Conservation (phyloP, 2,888 invertebrate species). For the Caenorhabditis sinica region DNA sequence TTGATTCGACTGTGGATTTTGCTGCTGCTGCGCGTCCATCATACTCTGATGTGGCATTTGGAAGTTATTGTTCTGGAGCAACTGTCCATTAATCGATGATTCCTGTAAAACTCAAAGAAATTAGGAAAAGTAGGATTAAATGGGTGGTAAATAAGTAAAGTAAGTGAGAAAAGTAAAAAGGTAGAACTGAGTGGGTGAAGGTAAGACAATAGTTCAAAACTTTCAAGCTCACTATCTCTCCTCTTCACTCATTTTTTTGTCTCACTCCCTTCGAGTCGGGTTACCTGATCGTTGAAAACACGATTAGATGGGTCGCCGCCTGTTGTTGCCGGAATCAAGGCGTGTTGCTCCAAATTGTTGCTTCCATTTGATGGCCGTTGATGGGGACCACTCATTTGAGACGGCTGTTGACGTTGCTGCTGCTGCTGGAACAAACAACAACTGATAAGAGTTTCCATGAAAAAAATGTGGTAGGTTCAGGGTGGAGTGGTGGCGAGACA, state of each 20-base stretch:
- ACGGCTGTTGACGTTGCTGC: slow-evolving; percentile 57
- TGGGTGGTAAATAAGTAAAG: slow-evolving; percentile 1
- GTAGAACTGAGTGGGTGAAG: slow-evolving; percentile 41
- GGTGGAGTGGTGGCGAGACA: slow-evolving; percentile 40
- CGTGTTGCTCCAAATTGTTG: slow-evolving; percentile 63
- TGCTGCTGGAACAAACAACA: slow-evolving; percentile 59
- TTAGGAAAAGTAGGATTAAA: background rate
- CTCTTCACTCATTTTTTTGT: background rate
- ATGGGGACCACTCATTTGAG: slow-evolving; percentile 62
- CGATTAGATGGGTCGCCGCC: slow-evolving; percentile 61
- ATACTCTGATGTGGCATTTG: slow-evolving; percentile 50
- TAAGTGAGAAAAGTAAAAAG: slow-evolving; percentile 19
- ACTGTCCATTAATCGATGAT: slow-evolving; percentile 56
- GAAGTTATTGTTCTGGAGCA: slow-evolving; percentile 29
- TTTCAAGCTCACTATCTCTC: slow-evolving; percentile 47
- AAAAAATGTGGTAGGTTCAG: slow-evolving; percentile 8
- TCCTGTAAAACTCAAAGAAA: slow-evolving; percentile 53
- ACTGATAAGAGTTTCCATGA: slow-evolving; percentile 25
- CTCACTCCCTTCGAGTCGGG: slow-evolving; percentile 29
- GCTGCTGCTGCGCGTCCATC: slow-evolving; percentile 49
- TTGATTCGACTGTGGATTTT: slow-evolving; percentile 24
- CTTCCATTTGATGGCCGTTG: slow-evolving; percentile 64
- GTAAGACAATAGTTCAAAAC: slow-evolving; percentile 53
- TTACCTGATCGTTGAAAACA: slow-evolving; percentile 66
- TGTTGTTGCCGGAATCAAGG: slow-evolving; percentile 62